phyloP scores from a whole-genome alignment of 2,797 vertebrate species.

The Cirrhinus molitorella region DNA sequence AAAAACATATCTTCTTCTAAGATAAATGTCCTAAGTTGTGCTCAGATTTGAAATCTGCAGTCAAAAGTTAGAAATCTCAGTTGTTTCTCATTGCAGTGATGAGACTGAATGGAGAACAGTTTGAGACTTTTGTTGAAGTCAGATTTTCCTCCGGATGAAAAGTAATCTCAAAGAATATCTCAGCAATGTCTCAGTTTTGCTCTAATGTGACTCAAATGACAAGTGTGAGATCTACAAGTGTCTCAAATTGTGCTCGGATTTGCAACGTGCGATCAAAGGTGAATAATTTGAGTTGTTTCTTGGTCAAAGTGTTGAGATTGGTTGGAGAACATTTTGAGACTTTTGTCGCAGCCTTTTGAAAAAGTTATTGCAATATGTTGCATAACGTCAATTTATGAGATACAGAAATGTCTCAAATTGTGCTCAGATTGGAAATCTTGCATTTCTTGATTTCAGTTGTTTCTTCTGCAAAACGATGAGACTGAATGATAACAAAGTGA shows the following conservation, averaged over 20 bases:
- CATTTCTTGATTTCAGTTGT: too few relatives aligned
- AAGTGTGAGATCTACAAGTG: neutral
- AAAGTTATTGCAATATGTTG: neutral
- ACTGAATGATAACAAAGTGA: too few relatives aligned
- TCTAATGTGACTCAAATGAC: neutral
- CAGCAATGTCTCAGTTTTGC: neutral
- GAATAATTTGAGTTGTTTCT: neutral
- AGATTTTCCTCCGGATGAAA: neutral
- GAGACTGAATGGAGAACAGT: too few relatives aligned
- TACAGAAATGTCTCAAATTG: too few relatives aligned
- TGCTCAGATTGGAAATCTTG: too few relatives aligned
- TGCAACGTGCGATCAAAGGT: neutral
- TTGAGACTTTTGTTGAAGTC: too few relatives aligned
- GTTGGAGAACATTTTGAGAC: neutral
- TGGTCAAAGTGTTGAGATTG: neutral
- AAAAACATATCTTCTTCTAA: too few relatives aligned
- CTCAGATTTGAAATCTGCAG: too few relatives aligned
- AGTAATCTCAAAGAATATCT: neutral
- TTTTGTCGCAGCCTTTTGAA: neutral
- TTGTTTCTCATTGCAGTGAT: neutral
- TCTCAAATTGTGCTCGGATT: neutral
- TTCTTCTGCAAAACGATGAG: too few relatives aligned
- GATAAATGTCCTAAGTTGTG: neutral
- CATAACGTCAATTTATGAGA: too few relatives aligned
- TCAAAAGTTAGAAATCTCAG: too few relatives aligned